Evolutionary conservation across 2,113 vertebrate species (phyloP).

Genomic region (Percina caprodes): DNA sequence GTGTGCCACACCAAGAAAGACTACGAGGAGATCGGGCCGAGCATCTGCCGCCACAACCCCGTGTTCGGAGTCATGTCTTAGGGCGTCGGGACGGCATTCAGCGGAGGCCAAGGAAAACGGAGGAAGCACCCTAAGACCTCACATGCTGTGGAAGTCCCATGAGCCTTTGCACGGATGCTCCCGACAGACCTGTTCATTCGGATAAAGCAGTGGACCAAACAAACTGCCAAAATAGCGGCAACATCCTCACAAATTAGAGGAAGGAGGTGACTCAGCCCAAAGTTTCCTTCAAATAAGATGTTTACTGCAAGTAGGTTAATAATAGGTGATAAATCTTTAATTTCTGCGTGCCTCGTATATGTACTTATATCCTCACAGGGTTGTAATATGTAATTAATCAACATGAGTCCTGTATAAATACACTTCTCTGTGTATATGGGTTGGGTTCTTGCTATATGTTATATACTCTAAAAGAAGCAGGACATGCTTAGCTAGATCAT

Average conservation of each 20-base stretch:
- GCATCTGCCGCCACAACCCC: conserved; percentile 98
- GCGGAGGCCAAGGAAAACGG: conserved; percentile 31
- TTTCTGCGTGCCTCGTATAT: conserved; percentile 71
- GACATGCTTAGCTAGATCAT: background rate
- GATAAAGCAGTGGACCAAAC: conserved; percentile 72
- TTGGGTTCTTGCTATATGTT: conserved; percentile 61
- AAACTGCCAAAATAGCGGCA: conserved; percentile 35
- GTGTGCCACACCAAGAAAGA: conserved; percentile 99
- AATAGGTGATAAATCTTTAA: conserved; percentile 63
- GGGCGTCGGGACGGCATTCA: background rate
- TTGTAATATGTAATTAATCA: conserved; percentile 67
- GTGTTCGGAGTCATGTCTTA: conserved; percentile 98
- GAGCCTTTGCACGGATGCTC: conserved; percentile 66
- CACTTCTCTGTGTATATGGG: conserved; percentile 65
- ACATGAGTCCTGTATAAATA: conserved; percentile 67
- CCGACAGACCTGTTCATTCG: conserved; percentile 43
- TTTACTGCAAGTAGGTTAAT: conserved; percentile 71
- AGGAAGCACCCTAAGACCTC: conserved; percentile 39
- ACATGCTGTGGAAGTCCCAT: conserved; percentile 46
- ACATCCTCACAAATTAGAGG: conserved; percentile 54
- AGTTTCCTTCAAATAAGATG: conserved; percentile 62
- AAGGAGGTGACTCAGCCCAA: conserved; percentile 60
- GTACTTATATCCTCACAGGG: conserved; percentile 66
- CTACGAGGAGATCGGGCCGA: conserved; percentile 97
- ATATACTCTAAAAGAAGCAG: conserved; percentile 26